Evolutionary conservation across 2,797 vertebrate genomes (phyloP).

Genomic region (Macropodus opercularis): DNA sequence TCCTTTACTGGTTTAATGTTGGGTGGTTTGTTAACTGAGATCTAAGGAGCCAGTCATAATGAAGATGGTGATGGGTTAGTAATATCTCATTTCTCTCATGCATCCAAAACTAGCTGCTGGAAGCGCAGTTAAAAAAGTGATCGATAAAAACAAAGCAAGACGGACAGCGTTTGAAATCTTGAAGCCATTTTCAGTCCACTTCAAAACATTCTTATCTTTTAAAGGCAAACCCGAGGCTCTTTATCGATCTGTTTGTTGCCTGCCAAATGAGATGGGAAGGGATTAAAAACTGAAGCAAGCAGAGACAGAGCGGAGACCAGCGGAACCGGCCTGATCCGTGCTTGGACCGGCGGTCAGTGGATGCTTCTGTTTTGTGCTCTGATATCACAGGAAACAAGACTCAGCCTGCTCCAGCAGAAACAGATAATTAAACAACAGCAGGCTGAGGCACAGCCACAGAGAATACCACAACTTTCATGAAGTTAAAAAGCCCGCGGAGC

Average conservation of each 20-base stretch:
- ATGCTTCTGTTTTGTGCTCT: not conserved
- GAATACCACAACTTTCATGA: not conserved
- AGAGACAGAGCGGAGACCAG: not conserved
- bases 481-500: too few species aligned
- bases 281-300: slow-evolving; percentile 7
- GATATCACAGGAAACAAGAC: slow-evolving; percentile 1
- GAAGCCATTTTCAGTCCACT: slow-evolving; percentile 32
- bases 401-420: not conserved
- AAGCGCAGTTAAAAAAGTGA: slow-evolving; percentile 24
- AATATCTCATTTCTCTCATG: slow-evolving; percentile 28
- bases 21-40: slow-evolving; percentile 18
- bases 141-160: slow-evolving; percentile 51
- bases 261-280: slow-evolving; percentile 38
- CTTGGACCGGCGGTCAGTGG: not conserved
- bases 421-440: not conserved
- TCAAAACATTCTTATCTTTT: slow-evolving; percentile 54
- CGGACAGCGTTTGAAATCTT: not conserved
- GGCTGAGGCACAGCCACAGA: not conserved
- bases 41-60: slow-evolving; percentile 19
- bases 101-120: slow-evolving; percentile 25
- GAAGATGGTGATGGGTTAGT: slow-evolving; percentile 37
- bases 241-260: slow-evolving; percentile 63
- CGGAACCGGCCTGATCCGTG: not conserved
- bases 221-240: slow-evolving; percentile 40
- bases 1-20: too few species aligned